These are phyloP conservation scores for Drosophila yooni DNA, from an alignment of 2,888 invertebrate species.

Conservation along the genomic window DNA sequence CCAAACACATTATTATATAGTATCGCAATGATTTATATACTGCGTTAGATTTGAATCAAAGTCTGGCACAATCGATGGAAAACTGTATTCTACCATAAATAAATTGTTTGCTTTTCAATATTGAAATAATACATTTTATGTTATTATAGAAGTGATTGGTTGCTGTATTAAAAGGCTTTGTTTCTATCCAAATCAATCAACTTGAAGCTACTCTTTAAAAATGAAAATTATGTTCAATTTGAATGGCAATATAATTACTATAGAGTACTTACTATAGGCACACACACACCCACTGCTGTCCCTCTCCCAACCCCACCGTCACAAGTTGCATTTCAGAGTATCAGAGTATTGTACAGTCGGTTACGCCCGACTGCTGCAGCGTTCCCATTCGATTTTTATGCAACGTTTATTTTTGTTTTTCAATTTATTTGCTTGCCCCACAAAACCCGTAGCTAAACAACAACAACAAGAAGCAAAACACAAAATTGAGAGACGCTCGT, in stretches of 20 bases:
- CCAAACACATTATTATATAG: background rate
- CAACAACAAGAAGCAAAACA: constrained; percentile 33
- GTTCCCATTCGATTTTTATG: background rate
- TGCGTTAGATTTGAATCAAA: background rate
- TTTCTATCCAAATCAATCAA: background rate
- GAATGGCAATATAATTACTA: background rate
- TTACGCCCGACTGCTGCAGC: background rate
- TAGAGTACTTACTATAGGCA: background rate
- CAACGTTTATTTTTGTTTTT: constrained; percentile 41
- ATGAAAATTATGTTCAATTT: background rate
- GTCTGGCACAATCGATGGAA: background rate
- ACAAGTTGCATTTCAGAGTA: background rate
- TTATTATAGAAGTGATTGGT: background rate
- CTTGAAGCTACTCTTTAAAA: background rate
- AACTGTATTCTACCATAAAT: background rate
- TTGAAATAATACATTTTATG: background rate
- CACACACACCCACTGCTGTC: background rate
- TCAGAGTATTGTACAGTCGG: background rate
- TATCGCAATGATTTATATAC: background rate
- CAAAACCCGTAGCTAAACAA: constrained; percentile 67
- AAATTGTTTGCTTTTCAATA: background rate
- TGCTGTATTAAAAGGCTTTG: background rate
- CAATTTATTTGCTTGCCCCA: constrained; percentile 79
- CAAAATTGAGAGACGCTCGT: constrained; percentile 1
- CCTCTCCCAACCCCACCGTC: background rate